Percentiles rank a stretch among this genome's conserved stretches.
Evolutionary conservation across 30 jellyfish, hydroid and myxozoan genomes (phyloP).

Genomic region (Cassiopea xamachana): DNA sequence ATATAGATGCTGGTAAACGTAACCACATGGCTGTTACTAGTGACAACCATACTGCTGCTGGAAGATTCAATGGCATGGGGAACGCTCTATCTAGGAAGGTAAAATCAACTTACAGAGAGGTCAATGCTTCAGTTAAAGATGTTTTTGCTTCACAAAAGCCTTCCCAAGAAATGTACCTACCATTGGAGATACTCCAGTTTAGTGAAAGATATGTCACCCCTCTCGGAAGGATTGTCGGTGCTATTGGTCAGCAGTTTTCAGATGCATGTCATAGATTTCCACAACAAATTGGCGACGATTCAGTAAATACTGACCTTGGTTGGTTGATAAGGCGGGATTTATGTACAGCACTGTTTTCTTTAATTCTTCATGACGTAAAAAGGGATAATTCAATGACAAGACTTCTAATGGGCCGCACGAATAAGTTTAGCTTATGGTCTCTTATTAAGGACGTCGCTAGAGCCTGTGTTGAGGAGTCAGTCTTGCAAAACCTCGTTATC

Average conservation of each 20-base stretch:
- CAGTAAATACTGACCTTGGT: slow-evolving; percentile 34
- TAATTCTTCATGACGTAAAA: slow-evolving; percentile 49
- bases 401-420: slow-evolving; percentile 11
- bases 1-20: not conserved
- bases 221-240: slow-evolving; percentile 28
- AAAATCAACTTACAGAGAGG: not conserved
- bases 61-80: not conserved
- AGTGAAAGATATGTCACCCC: slow-evolving; percentile 45
- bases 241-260: slow-evolving; percentile 38
- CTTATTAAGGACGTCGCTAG: slow-evolving; percentile 26
- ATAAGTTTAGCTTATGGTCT: slow-evolving; percentile 34
- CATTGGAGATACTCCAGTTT: slow-evolving; percentile 30
- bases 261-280: slow-evolving; percentile 1
- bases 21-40: not conserved
- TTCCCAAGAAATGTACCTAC: slow-evolving; percentile 10
- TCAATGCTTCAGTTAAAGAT: not conserved
- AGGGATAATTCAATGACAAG: slow-evolving; percentile 24
- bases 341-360: slow-evolving; percentile 36
- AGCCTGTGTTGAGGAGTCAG: slow-evolving; percentile 69
- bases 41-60: not conserved
- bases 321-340: slow-evolving; percentile 64
- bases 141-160: slow-evolving; percentile 8
- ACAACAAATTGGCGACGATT: slow-evolving; percentile 53
- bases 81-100: slow-evolving; percentile 17
- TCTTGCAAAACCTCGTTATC: not conserved